Base-by-base conservation (phyloP, 2,888 invertebrate species). In the Zhengitettix transpicula region DNA sequence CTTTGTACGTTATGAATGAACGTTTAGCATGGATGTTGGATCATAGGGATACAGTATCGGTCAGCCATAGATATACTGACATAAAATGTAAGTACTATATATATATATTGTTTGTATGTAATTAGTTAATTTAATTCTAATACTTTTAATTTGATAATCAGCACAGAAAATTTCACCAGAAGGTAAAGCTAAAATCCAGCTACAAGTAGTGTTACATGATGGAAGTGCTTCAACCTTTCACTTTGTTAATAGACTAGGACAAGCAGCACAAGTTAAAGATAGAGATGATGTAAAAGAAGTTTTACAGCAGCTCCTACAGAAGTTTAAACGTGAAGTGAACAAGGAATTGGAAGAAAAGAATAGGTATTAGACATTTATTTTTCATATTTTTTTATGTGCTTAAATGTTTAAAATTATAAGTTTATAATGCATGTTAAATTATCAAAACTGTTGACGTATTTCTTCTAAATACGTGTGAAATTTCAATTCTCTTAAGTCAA, bases 161-260 rank as follows among this genome's bases (percentile, higher is more conserved):
- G 92, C 87, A 65, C 98, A 99, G 79, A 95, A 97, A 77, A 97
- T 99, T 67, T 91, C 91, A 40, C 96, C 98, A 0, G 95, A 87
- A 68, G 95, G 94, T 40, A 99, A 99, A 75, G 87, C 94, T 40
- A 99, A 99, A 77, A 92, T 99, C 59, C 99, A 99, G 73, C 78
- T 99, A 15, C 99, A 99, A 79, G 85, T 98, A 17, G 93, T 96
- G 17, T 77, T 99, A 64, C 92, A 97, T 67, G 93, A 92, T 77
- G 93, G 92, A 28, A 84, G 88, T 56, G 90, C 93, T 56, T 93
- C 94, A 5, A 98, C 97, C 14, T 99, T 99, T 78, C 98, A 98
- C 71, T 99, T 99, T 74, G 89, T 89, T 56, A 91, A 95, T 73
- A 84, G 90, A 8, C 82, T 81, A 56, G 94, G 96, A 0, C 77